Conservation (phyloP, 2,797 vertebrate genomes). For the Sciurus vulgaris region DNA sequence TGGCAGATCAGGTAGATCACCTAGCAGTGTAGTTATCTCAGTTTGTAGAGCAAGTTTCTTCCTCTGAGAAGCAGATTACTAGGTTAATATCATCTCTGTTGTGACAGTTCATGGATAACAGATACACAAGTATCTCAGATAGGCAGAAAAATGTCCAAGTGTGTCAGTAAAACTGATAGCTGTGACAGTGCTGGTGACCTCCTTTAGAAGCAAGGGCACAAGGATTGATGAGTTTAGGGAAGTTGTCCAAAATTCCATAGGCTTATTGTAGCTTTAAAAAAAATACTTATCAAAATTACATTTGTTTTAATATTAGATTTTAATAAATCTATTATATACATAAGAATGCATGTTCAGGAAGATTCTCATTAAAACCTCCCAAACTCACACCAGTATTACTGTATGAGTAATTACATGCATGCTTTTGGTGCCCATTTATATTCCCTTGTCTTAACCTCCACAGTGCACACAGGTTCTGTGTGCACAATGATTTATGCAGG, state of each 20-base stretch:
- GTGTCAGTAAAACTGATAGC: background rate
- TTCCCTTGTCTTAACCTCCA: background rate
- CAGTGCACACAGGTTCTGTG: background rate
- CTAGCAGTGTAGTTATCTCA: background rate
- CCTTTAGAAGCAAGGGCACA: too few relatives aligned
- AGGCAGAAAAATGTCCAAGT: background rate
- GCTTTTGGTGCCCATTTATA: background rate
- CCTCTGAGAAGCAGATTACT: constrained; percentile 31
- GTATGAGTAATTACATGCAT: background rate
- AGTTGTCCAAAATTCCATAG: background rate
- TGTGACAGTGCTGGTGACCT: background rate
- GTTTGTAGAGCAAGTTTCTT: background rate
- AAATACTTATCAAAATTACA: background rate
- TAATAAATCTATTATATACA: background rate
- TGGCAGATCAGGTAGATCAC: background rate
- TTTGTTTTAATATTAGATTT: background rate
- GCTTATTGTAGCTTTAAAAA: background rate
- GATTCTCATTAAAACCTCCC: background rate
- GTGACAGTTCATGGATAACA: background rate
- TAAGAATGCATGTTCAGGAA: background rate
- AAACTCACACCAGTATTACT: background rate
- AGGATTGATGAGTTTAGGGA: background rate
- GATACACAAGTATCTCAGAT: background rate
- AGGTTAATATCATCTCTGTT: constrained; percentile 9
- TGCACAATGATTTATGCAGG: background rate